A percentile compares a stretch with the other conserved stretches of the same genome.
phyloP scores from a whole-genome alignment of 2,888 invertebrate species.

The Oscheius myriophilus region DNA sequence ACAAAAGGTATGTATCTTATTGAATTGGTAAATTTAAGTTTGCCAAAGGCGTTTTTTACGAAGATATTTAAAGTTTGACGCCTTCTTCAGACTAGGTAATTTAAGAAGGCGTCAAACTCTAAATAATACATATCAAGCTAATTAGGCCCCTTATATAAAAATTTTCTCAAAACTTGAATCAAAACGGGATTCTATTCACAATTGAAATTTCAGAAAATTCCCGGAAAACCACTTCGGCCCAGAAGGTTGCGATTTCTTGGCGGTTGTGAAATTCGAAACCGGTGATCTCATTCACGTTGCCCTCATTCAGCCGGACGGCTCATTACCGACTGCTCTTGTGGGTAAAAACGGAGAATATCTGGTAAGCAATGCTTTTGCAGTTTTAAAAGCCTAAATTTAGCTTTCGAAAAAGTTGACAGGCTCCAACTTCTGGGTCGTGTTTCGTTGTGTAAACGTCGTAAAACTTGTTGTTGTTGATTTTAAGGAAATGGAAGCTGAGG shows the following conservation, averaged over 20 bases:
- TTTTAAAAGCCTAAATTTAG: conserved; percentile 1
- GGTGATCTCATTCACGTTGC: conserved; percentile 23
- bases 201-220: conserved; percentile 11
- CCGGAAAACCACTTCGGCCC: conserved; percentile 22
- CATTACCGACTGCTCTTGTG: conserved; percentile 11
- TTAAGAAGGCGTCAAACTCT: no score
- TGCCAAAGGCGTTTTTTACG: no score
- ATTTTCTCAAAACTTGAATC: no score
- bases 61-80: no score
- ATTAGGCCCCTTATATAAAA: no score
- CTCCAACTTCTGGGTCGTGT: conserved; percentile 10
- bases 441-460: conserved; percentile 15
- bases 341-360: conserved; percentile 26
- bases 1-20: no score
- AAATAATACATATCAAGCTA: no score
- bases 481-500: conserved; percentile 21
- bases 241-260: conserved; percentile 3
- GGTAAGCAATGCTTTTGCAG: background rate
- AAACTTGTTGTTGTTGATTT: conserved; percentile 21
- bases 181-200: no score
- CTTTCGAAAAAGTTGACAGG: conserved; percentile 20
- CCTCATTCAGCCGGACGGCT: conserved; percentile 13
- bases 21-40: no score
- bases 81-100: no score
- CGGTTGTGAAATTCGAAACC: conserved; percentile 15